Conservation (phyloP, 92 coral and sea anemone species). For the Scolanthus callimorphus region DNA sequence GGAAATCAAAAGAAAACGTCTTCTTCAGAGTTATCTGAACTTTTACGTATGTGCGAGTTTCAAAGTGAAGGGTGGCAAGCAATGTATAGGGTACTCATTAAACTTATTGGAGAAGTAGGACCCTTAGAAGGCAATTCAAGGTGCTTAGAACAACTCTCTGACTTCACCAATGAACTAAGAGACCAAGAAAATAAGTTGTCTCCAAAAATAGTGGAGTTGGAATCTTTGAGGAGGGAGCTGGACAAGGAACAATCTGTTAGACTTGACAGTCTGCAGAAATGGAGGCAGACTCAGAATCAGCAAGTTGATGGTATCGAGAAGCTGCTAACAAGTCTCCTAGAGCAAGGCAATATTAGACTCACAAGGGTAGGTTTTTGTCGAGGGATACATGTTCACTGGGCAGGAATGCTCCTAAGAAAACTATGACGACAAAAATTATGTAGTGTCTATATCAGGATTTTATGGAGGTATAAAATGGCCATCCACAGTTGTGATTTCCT, state of each 20-base stretch:
- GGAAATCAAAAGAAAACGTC: background rate
- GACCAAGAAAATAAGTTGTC: conserved; percentile 51
- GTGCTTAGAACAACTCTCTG: conserved; percentile 59
- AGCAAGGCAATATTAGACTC: conserved; percentile 39
- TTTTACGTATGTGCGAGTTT: conserved; percentile 46
- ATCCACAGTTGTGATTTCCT: too few species aligned
- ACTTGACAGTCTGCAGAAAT: conserved; percentile 40
- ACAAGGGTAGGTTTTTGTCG: conserved; percentile 7
- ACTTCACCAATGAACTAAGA: conserved; percentile 59
- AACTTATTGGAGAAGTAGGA: conserved; percentile 77
- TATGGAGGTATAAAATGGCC: too few species aligned
- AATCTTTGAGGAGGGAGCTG: conserved; percentile 17
- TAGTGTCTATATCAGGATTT: too few species aligned
- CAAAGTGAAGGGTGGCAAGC: conserved; percentile 45
- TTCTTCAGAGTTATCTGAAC: conserved; percentile 21
- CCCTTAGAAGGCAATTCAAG: conserved; percentile 61
- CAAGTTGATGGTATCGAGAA: conserved; percentile 79
- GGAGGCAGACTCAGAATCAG: conserved; percentile 55
- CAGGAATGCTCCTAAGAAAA: too few species aligned
- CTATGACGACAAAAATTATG: too few species aligned
- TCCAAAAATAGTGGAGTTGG: conserved; percentile 48
- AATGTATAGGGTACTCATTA: conserved; percentile 50
- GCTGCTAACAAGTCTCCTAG: conserved; percentile 54
- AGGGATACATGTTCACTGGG: background rate
- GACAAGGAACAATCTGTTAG: conserved; percentile 27